Percentiles rank a stretch among this genome's conserved stretches.
These are phyloP conservation scores for Athrips mouffetella DNA, from an alignment of 2,888 invertebrate genomes.

Conservation along the genomic window DNA sequence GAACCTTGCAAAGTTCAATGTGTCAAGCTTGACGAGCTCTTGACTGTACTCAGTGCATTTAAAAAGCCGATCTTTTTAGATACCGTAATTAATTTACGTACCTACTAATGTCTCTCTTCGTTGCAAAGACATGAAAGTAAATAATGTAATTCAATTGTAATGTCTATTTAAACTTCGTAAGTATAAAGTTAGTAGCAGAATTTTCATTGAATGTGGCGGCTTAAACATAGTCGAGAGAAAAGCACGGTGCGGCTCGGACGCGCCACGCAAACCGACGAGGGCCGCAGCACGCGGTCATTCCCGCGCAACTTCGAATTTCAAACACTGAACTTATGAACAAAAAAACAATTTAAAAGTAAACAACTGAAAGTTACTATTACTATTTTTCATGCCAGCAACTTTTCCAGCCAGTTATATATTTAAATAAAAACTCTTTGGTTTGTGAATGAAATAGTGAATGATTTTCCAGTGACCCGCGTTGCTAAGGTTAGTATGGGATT, in stretches of 20 bases:
- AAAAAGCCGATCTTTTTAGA: no score
- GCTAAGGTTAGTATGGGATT: constrained; percentile 52
- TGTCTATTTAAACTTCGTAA: constrained; percentile 4
- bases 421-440: constrained; percentile 18
- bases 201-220: constrained; percentile 43
- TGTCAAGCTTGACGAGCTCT: no score
- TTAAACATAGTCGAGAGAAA: constrained; percentile 56
- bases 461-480: constrained; percentile 48
- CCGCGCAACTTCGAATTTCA: constrained; percentile 8
- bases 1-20: no score
- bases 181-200: constrained; percentile 38
- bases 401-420: not conserved
- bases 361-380: no score
- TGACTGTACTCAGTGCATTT: no score
- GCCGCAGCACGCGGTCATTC: constrained; percentile 45
- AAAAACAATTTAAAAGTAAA: not conserved
- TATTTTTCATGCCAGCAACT: no score
- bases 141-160: not conserved
- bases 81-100: no score
- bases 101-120: no score
- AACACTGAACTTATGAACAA: not conserved
- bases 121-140: not conserved
- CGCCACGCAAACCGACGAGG: constrained; percentile 34
- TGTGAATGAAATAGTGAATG: constrained; percentile 53
- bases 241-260: constrained; percentile 55